Conservation (phyloP, 2,113 vertebrate genomes). For the Heterochromis multidens region DNA sequence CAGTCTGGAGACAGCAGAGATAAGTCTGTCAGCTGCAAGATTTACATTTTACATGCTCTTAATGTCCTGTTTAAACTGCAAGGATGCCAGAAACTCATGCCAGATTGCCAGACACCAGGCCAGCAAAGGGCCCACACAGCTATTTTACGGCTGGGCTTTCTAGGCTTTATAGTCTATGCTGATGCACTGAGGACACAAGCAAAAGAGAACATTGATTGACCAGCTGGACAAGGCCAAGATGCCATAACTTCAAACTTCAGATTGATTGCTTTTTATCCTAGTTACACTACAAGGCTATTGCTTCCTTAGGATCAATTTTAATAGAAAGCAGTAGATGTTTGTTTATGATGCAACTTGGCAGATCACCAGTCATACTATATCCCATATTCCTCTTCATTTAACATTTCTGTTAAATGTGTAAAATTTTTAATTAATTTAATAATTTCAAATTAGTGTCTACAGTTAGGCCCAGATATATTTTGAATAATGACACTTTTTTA, state of each 20-base stretch:
- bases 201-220: slow-evolving; percentile 64
- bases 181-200: slow-evolving; percentile 55
- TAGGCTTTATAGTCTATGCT: slow-evolving; percentile 52
- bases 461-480: not conserved
- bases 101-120: slow-evolving; percentile 51
- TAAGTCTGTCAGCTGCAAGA: slow-evolving; percentile 42
- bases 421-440: not conserved
- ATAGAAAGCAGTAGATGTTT: slow-evolving; percentile 20
- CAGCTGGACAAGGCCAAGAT: slow-evolving; percentile 46
- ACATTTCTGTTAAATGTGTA: not conserved
- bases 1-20: slow-evolving; percentile 28
- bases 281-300: slow-evolving; percentile 26
- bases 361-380: not conserved
- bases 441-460: not conserved
- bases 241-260: slow-evolving; percentile 47
- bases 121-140: slow-evolving; percentile 26
- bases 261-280: slow-evolving; percentile 50
- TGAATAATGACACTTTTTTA: not conserved
- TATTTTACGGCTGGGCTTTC: slow-evolving; percentile 56
- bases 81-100: slow-evolving; percentile 45
- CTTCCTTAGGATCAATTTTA: slow-evolving; percentile 24
- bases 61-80: slow-evolving; percentile 37
- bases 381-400: not conserved
- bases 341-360: slow-evolving; percentile 17
- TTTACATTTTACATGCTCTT: slow-evolving; percentile 66